phyloP scores from a whole-genome alignment of 30 jellyfish, hydroid and myxozoan genomes.

The Turritopsis dohrnii region DNA sequence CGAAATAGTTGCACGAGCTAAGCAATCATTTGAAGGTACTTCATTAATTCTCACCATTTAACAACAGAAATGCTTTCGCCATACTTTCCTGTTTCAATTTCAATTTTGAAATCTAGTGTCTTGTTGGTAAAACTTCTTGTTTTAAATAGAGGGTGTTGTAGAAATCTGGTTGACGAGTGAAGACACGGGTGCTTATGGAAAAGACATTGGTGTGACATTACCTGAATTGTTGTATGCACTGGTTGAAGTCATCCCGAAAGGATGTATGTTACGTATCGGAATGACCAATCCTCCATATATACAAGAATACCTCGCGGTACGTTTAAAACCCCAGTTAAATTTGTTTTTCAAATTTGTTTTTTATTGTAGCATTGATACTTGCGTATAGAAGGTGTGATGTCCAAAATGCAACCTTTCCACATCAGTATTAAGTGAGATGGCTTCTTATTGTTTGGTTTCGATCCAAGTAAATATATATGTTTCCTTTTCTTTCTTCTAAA shows the following conservation, averaged over 20 bases:
- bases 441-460: no score
- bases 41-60: no score
- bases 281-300: slow-evolving; percentile 97
- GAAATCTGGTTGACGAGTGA: slow-evolving; percentile 95
- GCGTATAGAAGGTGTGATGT: no score
- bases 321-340: no score
- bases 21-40: slow-evolving; percentile 85
- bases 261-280: slow-evolving; percentile 83
- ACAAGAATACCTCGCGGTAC: slow-evolving; percentile 70
- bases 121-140: background rate
- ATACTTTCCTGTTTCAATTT: no score
- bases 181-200: slow-evolving; percentile 98
- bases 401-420: no score
- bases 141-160: slow-evolving; percentile 87
- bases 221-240: slow-evolving; percentile 81
- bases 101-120: no score
- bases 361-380: no score
- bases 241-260: slow-evolving; percentile 84
- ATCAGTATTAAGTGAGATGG: no score
- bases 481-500: background rate
- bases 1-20: slow-evolving; percentile 83
- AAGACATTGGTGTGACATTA: slow-evolving; percentile 83
- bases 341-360: no score
- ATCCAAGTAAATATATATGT: no score
- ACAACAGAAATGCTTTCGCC: no score